phyloP scores from a whole-genome alignment of 2,113 vertebrate species.

The Elgaria multicarinata region DNA sequence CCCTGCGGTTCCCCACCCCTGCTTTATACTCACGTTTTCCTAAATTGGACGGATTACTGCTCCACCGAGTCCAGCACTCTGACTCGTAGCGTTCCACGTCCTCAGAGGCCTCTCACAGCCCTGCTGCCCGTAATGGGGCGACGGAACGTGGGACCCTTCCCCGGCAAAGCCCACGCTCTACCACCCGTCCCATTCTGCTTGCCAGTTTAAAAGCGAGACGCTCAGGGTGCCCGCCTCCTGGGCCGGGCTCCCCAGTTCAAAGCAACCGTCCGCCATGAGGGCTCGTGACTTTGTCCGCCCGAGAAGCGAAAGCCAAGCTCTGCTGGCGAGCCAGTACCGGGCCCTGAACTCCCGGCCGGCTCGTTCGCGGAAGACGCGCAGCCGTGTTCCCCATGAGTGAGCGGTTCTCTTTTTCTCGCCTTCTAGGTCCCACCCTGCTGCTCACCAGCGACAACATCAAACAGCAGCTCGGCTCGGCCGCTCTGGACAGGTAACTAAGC shows the following conservation, averaged over 20 bases:
- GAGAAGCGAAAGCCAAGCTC: not conserved
- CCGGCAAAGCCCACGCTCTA: not conserved
- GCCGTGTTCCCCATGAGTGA: rapidly evolving
- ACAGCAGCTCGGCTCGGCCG: conserved; percentile 88
- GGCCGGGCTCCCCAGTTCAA: too few species aligned
- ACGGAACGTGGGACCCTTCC: not conserved
- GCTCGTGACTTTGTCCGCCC: not conserved
- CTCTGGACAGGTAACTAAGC: conserved; percentile 88
- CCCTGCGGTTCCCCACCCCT: too few species aligned
- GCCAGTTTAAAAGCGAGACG: not conserved
- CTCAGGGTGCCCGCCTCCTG: not conserved
- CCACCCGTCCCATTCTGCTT: not conserved
- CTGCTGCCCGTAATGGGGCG: not conserved
- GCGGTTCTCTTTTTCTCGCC: not conserved
- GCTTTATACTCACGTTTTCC: too few species aligned
- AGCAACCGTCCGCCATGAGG: too few species aligned
- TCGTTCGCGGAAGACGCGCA: not conserved
- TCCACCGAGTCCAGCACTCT: not conserved
- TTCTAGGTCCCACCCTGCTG: conserved; percentile 86
- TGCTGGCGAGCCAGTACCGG: too few species aligned
- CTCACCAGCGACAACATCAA: conserved; percentile 94
- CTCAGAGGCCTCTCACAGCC: not conserved
- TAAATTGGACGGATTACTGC: too few species aligned
- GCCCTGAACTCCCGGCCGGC: not conserved
- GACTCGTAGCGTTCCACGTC: not conserved